Base-by-base conservation (phyloP, 2,113 vertebrate species). In the Empidonax alnorum region DNA sequence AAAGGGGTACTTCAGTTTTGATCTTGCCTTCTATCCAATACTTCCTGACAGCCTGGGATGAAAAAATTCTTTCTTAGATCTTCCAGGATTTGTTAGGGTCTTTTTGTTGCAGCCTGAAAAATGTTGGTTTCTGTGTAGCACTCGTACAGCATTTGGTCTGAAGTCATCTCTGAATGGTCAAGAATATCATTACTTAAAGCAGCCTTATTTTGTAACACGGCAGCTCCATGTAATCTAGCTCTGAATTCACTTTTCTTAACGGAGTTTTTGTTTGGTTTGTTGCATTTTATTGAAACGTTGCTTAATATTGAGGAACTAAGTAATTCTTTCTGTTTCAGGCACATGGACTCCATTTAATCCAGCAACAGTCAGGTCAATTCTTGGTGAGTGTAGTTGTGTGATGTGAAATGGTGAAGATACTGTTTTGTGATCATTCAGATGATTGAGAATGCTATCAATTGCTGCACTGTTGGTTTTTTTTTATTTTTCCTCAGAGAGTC, bases 271-370 rank as follows among this genome's bases (percentile, higher is more conserved):
- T 50, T 63, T 79, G 22, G 17, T 62, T 49, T 11, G 25, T 21
- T 74, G 44, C 27, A 11, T 27, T 84, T 84, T 76, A 39, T 59
- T 55, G 5, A 41, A 58, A 23, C 21, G 6, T 37, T 18, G n/a
- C 79, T 27, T 81, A 37, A 21, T 37, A 42, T 8, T 50, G 44
- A 75, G 61, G 21, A 92, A 78, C 47, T 84, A 75, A 96, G 27
- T 47, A 33, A 47, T 75, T 83, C 77, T 97, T 47, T 97, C 65
- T 93, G 37, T 98, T 98, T 82, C 98, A 99, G 99, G 99, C 84
- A 99, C 99, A 0, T 99, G 99, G 99, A 99, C 99, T 88, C 99
- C 99, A 5, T 99, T 99, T 97, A 99, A 99, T 90, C 99, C 99
- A 28, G 98, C 99, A 97, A 99, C 99, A 1, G 99, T 99, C 66